Evolutionary conservation across 2,113 vertebrate species (phyloP).

Genomic region (Myocastor coypus): DNA sequence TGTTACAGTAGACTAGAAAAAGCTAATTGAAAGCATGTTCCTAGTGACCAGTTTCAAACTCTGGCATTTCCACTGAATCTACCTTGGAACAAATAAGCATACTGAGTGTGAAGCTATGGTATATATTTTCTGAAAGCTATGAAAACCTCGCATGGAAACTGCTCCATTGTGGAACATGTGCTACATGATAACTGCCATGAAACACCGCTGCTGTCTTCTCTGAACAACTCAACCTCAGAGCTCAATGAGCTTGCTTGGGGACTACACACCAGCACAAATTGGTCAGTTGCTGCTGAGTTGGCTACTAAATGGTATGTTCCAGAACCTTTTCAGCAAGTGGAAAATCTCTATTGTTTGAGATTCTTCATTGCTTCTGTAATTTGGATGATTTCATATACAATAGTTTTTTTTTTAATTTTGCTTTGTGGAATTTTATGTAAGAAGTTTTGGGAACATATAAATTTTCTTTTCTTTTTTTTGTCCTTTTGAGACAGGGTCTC

Average conservation of each 20-base stretch:
- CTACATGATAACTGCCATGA: background rate
- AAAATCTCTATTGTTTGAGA: background rate
- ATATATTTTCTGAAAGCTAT: background rate
- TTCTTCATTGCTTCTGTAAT: background rate
- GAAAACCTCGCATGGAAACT: background rate
- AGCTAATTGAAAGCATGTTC: background rate
- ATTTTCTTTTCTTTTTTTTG: too few relatives aligned
- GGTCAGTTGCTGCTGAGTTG: background rate
- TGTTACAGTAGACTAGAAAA: background rate
- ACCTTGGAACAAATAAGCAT: background rate
- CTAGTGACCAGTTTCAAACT: background rate
- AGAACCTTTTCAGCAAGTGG: background rate
- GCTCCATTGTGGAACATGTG: background rate
- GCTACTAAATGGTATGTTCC: background rate
- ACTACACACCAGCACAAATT: background rate
- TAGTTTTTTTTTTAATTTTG: background rate
- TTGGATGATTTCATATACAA: background rate
- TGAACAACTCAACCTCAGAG: background rate
- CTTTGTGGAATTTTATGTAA: conserved; percentile 40
- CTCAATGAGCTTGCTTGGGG: rapidly evolving
- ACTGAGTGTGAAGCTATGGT: background rate
- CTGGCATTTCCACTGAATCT: background rate
- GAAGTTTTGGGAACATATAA: background rate
- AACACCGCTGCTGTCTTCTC: background rate
- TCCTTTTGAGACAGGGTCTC: too few relatives aligned